Base-by-base conservation (phyloP, 2,888 invertebrate genomes). In the Aphodius sticticus region DNA sequence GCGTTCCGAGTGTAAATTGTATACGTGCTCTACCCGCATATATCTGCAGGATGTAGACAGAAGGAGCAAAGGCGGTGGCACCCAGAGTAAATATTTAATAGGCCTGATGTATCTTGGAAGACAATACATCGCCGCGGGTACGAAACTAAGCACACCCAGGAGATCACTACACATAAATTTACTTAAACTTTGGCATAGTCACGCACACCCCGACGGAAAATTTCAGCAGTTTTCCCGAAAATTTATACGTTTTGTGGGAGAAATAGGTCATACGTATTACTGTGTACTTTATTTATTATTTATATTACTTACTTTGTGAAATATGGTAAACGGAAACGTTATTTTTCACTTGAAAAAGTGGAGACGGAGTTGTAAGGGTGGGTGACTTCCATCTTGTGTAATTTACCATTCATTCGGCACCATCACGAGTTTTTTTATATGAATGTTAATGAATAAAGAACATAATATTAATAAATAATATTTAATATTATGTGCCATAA, bases 141-240 rank as follows among this genome's bases (percentile, higher is more conserved):
- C 53, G 53, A 53, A 53, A 53, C 53, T 53, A 53, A 53, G 53
- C 53, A 53, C 53, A 53, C 53, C 53, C 53, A 53, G 53, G 53
- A 53, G 53, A 53, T 53, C 53, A 53, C 53, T 53, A 12, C 53
- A 7, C 53, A 53, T 53, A 53, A 53, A 53, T 53, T 53, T 53
- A 53, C 9, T 53, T 53, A 53, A 53, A 53, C 53, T 53, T 53
- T 53, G 53, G 53, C 12, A 12, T 53, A 53, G 53, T 53, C 53
- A 53, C 53, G 53, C 53, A 53, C 53, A 53, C 2, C 53, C 26
- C 53, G 7, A 53, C 53, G 53, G 53, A 12, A 53, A 53, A 53
- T 53, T 53, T 53, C 53, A 53, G 53, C 53, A 53, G 53, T 53
- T 7, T 12, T 12, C 53, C 7, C 53, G 53, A 7, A 5, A 53